Conservation (phyloP, 2,888 invertebrate species). For the Epicampocera succincta region DNA sequence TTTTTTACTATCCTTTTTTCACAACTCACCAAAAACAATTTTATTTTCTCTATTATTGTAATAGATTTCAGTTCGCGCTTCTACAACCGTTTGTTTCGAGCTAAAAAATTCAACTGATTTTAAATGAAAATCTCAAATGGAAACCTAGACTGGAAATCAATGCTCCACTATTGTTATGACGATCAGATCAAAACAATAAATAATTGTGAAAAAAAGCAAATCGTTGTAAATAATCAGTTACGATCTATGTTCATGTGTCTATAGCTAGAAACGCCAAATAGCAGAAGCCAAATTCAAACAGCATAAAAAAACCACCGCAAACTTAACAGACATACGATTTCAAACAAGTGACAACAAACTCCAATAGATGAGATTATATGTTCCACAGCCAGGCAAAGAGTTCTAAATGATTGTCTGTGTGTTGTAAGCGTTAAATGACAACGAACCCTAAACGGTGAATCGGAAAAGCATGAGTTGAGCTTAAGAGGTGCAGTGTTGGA, state of each 20-base stretch:
- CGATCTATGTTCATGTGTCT: conserved; percentile 37
- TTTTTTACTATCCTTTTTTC: conserved; percentile 25
- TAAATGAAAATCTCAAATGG: conserved; percentile 55
- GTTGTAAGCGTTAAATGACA: conserved; percentile 48
- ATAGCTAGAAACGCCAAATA: conserved; percentile 35
- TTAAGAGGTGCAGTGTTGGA: conserved; percentile 63
- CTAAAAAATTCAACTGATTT: conserved; percentile 61
- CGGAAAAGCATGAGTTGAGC: conserved; percentile 34
- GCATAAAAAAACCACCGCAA: conserved; percentile 64
- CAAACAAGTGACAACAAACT: conserved; percentile 24
- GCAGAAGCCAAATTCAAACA: conserved; percentile 48
- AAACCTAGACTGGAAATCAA: conserved; percentile 62
- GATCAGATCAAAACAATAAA: conserved; percentile 63
- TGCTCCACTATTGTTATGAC: conserved; percentile 53
- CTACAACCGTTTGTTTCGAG: conserved; percentile 51
- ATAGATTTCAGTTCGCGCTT: conserved; percentile 47
- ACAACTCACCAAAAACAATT: conserved; percentile 62
- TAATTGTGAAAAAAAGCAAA: conserved; percentile 13
- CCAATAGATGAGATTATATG: conserved; percentile 31
- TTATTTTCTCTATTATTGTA: not conserved
- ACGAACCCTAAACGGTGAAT: conserved; percentile 66
- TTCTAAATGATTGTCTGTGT: conserved; percentile 29
- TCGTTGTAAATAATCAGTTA: conserved; percentile 63
- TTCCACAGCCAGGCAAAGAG: not conserved
- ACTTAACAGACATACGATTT: conserved; percentile 42